Conservation (phyloP, 2,797 vertebrate species). For the Lepilemur septentrionalis region DNA sequence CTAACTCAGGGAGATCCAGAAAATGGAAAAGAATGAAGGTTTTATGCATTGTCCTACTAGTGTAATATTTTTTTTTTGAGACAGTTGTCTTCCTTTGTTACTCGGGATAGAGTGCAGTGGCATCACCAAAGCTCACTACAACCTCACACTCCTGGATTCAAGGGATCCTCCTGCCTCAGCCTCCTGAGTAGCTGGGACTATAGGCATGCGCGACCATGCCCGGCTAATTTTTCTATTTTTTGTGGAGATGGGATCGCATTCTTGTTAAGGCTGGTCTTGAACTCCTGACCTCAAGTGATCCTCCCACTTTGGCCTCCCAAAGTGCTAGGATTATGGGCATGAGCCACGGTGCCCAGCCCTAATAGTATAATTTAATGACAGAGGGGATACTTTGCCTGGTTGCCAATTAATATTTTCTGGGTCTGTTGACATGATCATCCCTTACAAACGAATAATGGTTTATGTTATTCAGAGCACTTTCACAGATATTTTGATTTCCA, state of each 20-base stretch:
- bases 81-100: not conserved
- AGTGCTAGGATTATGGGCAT: not conserved
- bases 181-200: not conserved
- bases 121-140: not conserved
- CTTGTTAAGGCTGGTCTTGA: not conserved
- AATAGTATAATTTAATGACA: conserved; percentile 24
- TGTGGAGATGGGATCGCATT: not conserved
- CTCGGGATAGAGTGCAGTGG: not conserved
- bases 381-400: not conserved
- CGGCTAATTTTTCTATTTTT: not conserved
- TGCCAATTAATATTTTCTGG: not conserved
- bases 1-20: not conserved
- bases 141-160: not conserved
- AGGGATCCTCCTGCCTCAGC: not conserved
- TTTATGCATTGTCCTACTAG: not conserved
- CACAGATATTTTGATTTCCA: not conserved
- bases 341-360: not conserved
- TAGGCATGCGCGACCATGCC: not conserved
- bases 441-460: not conserved
- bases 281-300: not conserved
- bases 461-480: not conserved
- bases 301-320: not conserved
- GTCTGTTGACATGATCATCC: not conserved
- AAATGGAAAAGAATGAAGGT: not conserved
- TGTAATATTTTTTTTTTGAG: not conserved